These are phyloP conservation scores for Tribolium castaneum DNA, from an alignment of 1,140 invertebrate genomes.

Conservation along the genomic window DNA sequence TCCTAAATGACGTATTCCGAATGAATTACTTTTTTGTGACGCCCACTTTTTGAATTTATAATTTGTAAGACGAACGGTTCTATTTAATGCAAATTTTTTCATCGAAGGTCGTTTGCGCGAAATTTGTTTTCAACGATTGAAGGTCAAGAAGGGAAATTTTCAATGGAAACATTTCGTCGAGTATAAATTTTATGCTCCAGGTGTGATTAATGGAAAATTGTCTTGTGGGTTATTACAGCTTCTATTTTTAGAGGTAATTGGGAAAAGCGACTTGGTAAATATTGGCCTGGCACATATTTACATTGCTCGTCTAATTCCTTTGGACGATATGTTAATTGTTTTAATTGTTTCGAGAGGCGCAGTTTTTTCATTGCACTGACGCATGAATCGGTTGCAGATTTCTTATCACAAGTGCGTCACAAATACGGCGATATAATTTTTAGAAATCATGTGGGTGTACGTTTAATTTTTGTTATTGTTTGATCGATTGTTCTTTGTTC, in stretches of 20 bases:
- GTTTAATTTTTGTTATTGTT: too few species aligned
- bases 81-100: not conserved
- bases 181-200: not conserved
- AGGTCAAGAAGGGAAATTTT: not conserved
- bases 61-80: not conserved
- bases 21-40: not conserved
- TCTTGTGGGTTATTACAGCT: not conserved
- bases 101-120: too few species aligned
- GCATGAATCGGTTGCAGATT: too few species aligned
- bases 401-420: too few species aligned
- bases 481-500: not conserved
- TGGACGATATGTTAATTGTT: not conserved
- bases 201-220: conserved; percentile 10
- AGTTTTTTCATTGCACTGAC: too few species aligned
- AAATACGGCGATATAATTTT: too few species aligned
- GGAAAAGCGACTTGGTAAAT: conserved; percentile 4
- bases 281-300: not conserved
- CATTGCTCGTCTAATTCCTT: not conserved
- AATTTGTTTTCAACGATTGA: not conserved
- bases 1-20: not conserved
- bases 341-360: not conserved
- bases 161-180: not conserved
- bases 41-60: not conserved
- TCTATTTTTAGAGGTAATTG: conserved; percentile 13
- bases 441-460: too few species aligned